Conservation (phyloP, 2,797 vertebrate species). For the Macroramphosus scolopax region DNA sequence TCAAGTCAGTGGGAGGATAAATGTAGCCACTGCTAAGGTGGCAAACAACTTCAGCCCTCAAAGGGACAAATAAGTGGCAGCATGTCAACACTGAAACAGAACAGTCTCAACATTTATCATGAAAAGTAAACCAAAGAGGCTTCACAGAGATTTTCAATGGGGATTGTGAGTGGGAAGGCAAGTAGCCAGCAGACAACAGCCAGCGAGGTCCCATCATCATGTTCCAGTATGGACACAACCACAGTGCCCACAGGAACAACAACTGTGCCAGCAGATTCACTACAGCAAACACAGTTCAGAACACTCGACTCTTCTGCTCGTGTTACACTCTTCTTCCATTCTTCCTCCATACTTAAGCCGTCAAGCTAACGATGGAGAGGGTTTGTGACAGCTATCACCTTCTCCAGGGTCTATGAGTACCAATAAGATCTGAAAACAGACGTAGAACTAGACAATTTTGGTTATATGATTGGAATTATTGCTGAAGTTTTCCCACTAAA, state of each 20-base stretch:
- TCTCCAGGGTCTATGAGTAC: constrained; percentile 33
- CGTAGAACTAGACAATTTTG: constrained; percentile 42
- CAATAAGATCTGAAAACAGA: constrained; percentile 57
- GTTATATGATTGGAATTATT: constrained; percentile 59
- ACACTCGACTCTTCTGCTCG: constrained; percentile 7
- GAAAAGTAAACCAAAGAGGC: no score
- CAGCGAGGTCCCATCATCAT: constrained; percentile 33
- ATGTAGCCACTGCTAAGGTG: no score
- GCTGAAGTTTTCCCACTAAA: constrained; percentile 47
- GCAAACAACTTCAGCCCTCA: no score
- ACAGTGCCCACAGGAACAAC: constrained; percentile 49
- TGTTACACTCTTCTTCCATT: constrained; percentile 39
- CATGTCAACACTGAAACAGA: no score
- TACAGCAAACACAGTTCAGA: constrained; percentile 10
- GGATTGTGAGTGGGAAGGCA: constrained; percentile 1
- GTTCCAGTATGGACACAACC: constrained; percentile 43
- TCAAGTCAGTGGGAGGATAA: no score
- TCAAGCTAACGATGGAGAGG: constrained; percentile 30
- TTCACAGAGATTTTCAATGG: no score
- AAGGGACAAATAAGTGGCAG: no score
- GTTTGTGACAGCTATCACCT: constrained; percentile 37
- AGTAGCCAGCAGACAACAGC: constrained; percentile 27
- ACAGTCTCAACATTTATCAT: no score
- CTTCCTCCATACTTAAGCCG: constrained; percentile 26
- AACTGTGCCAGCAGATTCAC: constrained; percentile 15